Evolutionary conservation across 2,888 invertebrate species (phyloP).

Genomic region (Volucella zonaria): DNA sequence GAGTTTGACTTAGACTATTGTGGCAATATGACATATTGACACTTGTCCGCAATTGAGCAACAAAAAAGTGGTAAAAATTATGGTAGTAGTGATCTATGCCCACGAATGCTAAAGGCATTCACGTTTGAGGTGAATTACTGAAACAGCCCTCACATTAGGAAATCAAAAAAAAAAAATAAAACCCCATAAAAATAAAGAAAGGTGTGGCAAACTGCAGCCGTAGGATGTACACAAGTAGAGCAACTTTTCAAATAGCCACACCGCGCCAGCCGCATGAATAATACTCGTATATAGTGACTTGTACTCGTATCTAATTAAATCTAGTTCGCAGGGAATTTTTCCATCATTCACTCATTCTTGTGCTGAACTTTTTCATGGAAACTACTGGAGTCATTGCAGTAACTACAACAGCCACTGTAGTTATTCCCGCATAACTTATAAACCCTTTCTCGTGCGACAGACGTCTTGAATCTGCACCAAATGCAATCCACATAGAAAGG

Average conservation of each 20-base stretch:
- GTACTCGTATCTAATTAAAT: slow-evolving; percentile 44
- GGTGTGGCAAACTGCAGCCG: slow-evolving; percentile 51
- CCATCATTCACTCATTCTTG: slow-evolving; percentile 42
- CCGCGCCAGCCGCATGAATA: slow-evolving; percentile 28
- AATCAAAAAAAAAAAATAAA: slow-evolving; percentile 14
- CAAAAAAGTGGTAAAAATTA: slow-evolving; percentile 30
- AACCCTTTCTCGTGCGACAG: slow-evolving; percentile 39
- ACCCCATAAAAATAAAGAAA: slow-evolving; percentile 23
- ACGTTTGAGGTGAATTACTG: slow-evolving; percentile 36
- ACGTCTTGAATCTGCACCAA: slow-evolving; percentile 11
- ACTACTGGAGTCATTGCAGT: slow-evolving; percentile 2
- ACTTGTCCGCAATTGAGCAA: slow-evolving; percentile 49
- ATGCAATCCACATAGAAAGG: slow-evolving; percentile 35
- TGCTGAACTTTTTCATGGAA: slow-evolving; percentile 37
- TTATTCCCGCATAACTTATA: slow-evolving; percentile 48
- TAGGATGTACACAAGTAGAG: slow-evolving; percentile 45
- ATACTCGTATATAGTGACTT: slow-evolving; percentile 2
- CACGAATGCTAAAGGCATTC: slow-evolving; percentile 34
- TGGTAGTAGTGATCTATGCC: slow-evolving; percentile 32
- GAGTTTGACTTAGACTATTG: slow-evolving; percentile 64
- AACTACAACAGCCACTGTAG: background rate
- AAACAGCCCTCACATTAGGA: slow-evolving; percentile 38
- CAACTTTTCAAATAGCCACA: slow-evolving; percentile 51
- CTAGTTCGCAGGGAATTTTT: slow-evolving; percentile 54
- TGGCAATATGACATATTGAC: slow-evolving; percentile 63